phyloP scores from a whole-genome alignment of 2,888 invertebrate species.

The Nebria salina region DNA sequence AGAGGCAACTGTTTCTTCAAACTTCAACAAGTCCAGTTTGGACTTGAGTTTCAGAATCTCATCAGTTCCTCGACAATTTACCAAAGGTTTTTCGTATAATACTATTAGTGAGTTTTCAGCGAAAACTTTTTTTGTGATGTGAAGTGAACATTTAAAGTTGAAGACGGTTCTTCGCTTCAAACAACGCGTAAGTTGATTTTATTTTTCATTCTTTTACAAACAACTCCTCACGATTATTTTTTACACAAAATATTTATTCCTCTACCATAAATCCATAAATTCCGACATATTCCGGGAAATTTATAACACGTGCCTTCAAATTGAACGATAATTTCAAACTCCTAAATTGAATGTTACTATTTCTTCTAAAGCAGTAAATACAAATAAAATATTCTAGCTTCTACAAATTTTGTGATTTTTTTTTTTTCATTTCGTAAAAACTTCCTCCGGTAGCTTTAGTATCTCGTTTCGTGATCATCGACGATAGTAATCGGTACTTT shows the following conservation, averaged over 20 bases:
- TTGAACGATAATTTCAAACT: background rate
- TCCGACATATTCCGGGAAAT: background rate
- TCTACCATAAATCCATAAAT: background rate
- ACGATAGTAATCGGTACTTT: background rate
- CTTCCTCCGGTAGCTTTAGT: too few relatives aligned
- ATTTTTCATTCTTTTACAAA: background rate
- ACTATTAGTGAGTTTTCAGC: constrained; percentile 6
- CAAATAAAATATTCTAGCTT: too few relatives aligned
- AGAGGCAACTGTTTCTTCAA: background rate
- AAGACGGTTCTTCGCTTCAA: constrained; percentile 6
- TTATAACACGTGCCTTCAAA: background rate
- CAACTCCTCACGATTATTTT: constrained; percentile 4
- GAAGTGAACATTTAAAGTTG: constrained; percentile 15
- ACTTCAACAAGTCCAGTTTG: constrained; percentile 5
- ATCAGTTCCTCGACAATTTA: background rate
- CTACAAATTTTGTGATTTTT: too few relatives aligned
- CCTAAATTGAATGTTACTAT: too few relatives aligned
- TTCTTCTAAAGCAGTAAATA: too few relatives aligned
- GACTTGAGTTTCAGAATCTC: constrained; percentile 6
- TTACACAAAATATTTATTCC: background rate
- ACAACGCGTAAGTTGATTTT: constrained; percentile 3
- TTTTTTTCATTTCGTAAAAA: background rate
- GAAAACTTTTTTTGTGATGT: constrained; percentile 13
- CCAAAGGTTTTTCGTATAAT: constrained; percentile 5
- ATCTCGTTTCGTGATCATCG: background rate